A percentile compares a stretch with the other conserved stretches of the same genome.
Conservation (phyloP, 2,888 invertebrate genomes). For the Ferdinandea cuprea region DNA sequence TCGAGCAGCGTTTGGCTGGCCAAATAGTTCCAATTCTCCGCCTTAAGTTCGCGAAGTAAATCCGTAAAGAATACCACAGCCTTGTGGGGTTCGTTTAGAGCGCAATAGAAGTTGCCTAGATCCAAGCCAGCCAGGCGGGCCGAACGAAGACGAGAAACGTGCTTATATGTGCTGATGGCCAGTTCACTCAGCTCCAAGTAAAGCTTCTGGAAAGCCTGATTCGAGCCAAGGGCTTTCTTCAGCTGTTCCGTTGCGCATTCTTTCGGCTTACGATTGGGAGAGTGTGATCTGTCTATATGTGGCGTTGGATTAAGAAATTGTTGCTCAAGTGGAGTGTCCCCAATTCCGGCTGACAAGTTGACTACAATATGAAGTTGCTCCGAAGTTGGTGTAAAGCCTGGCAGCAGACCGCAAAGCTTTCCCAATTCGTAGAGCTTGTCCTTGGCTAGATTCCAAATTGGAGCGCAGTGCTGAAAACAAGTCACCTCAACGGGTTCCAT, state of each 20-base stretch:
- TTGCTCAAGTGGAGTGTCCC: conserved; percentile 87
- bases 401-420: conserved; percentile 94
- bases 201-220: conserved; percentile 93
- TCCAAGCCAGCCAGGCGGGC: conserved; percentile 95
- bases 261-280: conserved; percentile 83
- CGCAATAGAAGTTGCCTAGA: conserved; percentile 94
- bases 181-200: conserved; percentile 96
- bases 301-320: conserved; percentile 80
- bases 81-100: conserved; percentile 92
- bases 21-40: conserved; percentile 93
- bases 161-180: conserved; percentile 98
- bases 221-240: conserved; percentile 95
- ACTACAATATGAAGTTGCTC: conserved; percentile 95
- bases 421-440: conserved; percentile 91
- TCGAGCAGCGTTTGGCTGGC: conserved; percentile 93
- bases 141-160: conserved; percentile 91
- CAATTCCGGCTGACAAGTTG: conserved; percentile 95
- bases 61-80: conserved; percentile 95
- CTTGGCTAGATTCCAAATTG: conserved; percentile 93
- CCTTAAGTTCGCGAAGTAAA: conserved; percentile 92
- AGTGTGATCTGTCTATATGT: conserved; percentile 82
- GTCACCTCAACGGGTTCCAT: conserved; percentile 87
- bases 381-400: conserved; percentile 91
- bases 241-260: conserved; percentile 89
- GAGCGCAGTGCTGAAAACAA: conserved; percentile 93